Conservation (phyloP, 1,140 invertebrate genomes). For the Neodiprion pinetum region DNA sequence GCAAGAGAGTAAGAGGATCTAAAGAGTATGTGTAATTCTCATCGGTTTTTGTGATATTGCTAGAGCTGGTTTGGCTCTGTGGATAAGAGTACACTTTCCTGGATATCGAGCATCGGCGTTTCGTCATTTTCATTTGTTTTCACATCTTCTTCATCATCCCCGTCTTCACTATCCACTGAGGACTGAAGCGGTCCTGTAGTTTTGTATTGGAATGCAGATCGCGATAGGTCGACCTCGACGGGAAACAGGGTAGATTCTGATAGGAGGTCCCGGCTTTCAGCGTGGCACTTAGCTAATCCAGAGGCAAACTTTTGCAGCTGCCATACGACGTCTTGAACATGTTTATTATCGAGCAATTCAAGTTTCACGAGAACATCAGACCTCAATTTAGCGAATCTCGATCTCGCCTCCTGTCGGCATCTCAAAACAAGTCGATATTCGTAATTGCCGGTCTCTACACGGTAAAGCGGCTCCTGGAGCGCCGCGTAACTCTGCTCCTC, state of each 20-base stretch:
- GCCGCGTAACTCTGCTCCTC: conserved; percentile 94
- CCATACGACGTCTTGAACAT: conserved; percentile 91
- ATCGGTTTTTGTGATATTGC: neutral
- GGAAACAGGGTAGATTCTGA: conserved; percentile 85
- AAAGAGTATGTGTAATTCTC: too few species aligned
- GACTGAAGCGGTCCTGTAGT: conserved; percentile 66
- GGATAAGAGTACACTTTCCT: neutral
- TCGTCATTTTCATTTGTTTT: conserved; percentile 43
- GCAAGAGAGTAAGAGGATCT: too few species aligned
- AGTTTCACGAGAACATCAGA: conserved; percentile 97
- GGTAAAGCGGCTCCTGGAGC: conserved; percentile 95
- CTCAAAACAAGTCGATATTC: conserved; percentile 94
- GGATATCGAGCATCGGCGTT: neutral
- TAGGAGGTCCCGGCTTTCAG: conserved; percentile 71
- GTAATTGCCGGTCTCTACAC: conserved; percentile 99
- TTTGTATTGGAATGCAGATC: conserved; percentile 90
- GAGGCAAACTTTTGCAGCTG: conserved; percentile 83
- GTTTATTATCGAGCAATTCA: conserved; percentile 96
- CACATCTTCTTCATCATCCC: conserved; percentile 59
- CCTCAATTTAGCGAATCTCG: conserved; percentile 89
- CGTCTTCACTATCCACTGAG: conserved; percentile 46
- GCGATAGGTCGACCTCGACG: conserved; percentile 94
- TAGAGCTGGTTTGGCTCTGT: neutral
- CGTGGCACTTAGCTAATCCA: conserved; percentile 80
- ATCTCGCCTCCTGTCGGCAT: conserved; percentile 92